Evolutionary conservation across 2,888 invertebrate genomes (phyloP).

Genomic region (Chrysomela aeneicollis): DNA sequence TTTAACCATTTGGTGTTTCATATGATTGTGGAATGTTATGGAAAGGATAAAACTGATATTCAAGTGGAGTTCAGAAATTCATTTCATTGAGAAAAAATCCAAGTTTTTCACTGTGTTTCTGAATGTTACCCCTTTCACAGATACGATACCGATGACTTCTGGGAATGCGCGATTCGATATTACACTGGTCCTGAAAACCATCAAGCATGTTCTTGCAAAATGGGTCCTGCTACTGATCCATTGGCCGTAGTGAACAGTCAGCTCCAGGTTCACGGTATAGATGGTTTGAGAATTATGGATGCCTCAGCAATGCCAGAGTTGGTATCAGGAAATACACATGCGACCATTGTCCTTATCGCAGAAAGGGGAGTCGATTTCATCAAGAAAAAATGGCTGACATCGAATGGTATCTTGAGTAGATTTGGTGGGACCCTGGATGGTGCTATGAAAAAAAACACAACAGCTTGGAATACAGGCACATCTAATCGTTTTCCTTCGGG

Average conservation of each 20-base stretch:
- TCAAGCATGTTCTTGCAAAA: slow-evolving; percentile 83
- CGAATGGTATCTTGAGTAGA: slow-evolving; percentile 19
- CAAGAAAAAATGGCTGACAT: slow-evolving; percentile 53
- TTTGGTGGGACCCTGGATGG: slow-evolving; percentile 2
- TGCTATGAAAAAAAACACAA: neutral
- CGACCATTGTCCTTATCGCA: slow-evolving; percentile 59
- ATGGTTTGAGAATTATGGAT: slow-evolving; percentile 65
- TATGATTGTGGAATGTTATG: no score
- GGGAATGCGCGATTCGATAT: slow-evolving; percentile 75
- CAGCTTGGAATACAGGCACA: neutral
- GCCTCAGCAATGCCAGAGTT: slow-evolving; percentile 59
- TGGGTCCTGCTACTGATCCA: slow-evolving; percentile 76
- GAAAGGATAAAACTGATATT: no score
- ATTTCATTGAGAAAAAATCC: no score
- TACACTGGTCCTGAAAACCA: slow-evolving; percentile 84
- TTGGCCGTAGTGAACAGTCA: slow-evolving; percentile 78
- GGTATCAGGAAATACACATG: slow-evolving; percentile 59
- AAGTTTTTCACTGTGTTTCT: no score
- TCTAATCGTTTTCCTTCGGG: neutral
- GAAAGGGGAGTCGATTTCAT: slow-evolving; percentile 58
- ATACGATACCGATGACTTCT: slow-evolving; percentile 73
- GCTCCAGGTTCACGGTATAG: slow-evolving; percentile 70
- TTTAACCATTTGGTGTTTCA: no score
- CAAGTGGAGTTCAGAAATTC: no score
- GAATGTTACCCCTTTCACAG: slow-evolving; percentile 24